Base-by-base conservation (phyloP, 2,797 vertebrate genomes). In the Alectoris magna region DNA sequence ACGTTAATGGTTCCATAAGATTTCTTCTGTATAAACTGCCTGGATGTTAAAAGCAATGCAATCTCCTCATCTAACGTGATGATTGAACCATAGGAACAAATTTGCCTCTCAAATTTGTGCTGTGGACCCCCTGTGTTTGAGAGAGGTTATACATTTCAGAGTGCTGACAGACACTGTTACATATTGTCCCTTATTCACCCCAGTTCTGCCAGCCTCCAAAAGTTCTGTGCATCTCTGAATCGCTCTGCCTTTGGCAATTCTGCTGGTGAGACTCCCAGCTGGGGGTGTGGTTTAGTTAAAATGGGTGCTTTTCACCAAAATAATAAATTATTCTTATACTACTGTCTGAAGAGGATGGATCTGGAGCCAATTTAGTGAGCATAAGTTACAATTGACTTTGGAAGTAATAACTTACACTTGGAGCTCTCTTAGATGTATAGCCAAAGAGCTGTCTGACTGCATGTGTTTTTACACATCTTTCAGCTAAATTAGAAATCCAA, bases 321-420 rank as follows among this genome's bases (percentile, higher is more conserved):
- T 81, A 96, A 93, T 95, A 96, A 96, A 97, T 96, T 96, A 94
- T 94, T 89, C 69, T 67, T 92, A 21, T 91, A 92, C 51, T 97
- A 91, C 87, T 88, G 89, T 95, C 90, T 89, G 92, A 90, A 96
- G 67, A 87, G 80, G 78, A 76, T 93, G 91, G 87, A 87, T 95
- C 96, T 96, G 87, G 95, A 94, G 95, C 96, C 94, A 90, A 96
- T 96, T 96, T 96, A 95, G 83, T 88, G 73, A 96, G 77, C 86
- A 34, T 90, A 88, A 91, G 87, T 92, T 97, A 93, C 95, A 95
- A 95, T 89, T 95, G 92, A 88, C 90, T 87, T 94, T 96, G 93
- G 87, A 96, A 89, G 88, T 85, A 94, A 95, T 94, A 91, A 92
- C 77, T 93, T 95, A 94, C 53, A 84, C 90, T 85, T 88, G 29